Conservation (phyloP, 2,888 invertebrate species). For the Sinopyrophorus schimmeli region DNA sequence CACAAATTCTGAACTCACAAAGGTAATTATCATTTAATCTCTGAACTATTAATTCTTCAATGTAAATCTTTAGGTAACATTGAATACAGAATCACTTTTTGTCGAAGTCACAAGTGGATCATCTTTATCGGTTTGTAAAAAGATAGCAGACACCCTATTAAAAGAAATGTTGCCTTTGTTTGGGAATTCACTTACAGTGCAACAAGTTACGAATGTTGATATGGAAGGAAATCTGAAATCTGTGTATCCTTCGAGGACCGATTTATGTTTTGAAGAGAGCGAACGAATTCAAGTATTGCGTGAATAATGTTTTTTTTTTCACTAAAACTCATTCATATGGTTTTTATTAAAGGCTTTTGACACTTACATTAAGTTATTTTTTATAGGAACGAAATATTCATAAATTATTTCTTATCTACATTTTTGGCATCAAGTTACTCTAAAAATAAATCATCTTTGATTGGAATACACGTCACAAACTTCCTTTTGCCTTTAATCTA, state of each 20-base stretch:
- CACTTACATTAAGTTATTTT: too few relatives aligned
- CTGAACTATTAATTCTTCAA: not conserved
- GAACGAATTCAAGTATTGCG: constrained; percentile 27
- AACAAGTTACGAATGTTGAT: constrained; percentile 74
- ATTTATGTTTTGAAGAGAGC: constrained; percentile 61
- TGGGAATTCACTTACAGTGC: constrained; percentile 55
- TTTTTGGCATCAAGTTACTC: too few relatives aligned
- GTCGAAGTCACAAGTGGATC: constrained; percentile 77
- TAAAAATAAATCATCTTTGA: too few relatives aligned
- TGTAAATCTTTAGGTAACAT: constrained; percentile 62
- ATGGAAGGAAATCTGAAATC: constrained; percentile 68
- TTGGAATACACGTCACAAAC: too few relatives aligned
- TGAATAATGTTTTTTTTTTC: constrained; percentile 18
- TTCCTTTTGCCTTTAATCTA: too few relatives aligned
- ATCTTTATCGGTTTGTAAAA: constrained; percentile 67
- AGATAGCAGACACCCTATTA: constrained; percentile 69
- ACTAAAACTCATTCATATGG: too few relatives aligned
- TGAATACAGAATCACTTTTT: constrained; percentile 66
- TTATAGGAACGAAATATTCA: too few relatives aligned
- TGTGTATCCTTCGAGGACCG: constrained; percentile 79
- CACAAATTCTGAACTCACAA: constrained; percentile 80
- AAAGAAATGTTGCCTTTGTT: constrained; percentile 63
- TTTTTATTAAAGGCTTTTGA: too few relatives aligned
- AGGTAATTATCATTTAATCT: constrained; percentile 57
- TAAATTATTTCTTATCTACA: not conserved